Base-by-base conservation (phyloP, 2,797 vertebrate genomes). In the Enteromius paludinosus region DNA sequence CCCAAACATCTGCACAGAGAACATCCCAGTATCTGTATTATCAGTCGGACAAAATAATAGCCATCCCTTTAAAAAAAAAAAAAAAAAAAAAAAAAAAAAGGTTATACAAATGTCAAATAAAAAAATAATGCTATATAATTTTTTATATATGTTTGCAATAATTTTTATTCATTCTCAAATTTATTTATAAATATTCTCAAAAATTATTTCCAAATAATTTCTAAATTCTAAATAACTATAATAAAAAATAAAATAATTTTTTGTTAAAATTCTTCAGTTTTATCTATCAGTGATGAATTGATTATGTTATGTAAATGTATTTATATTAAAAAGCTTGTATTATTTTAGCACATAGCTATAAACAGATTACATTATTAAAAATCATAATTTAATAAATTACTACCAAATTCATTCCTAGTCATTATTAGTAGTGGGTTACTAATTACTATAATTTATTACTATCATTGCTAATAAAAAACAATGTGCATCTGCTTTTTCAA, bases 1-100 rank as follows among this genome's bases (percentile, higher is more conserved):
- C 43, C 30, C 45, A 49, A 74, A 61, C 79, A 81, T 66, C 70
- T 82, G 71, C 47, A 43, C 3, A n/a, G 71, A 33, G 47, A 25
- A 66, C 33, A 74, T 56, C 35, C 30, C 61, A 52, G n/a, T 38
- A 20, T 59, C 25, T 62, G 28, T 11, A 30, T 72, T 18, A 11
- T 72, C 38, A 79, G 30, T n/a, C 4, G 14, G 35, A 79, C 65
- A 33, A 79, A 17, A 79, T 47, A 61, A 79, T 47, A 45, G 28
- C 25, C 1, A 71, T 30, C 17, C 15, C 9, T 52, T 9, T 11
- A 18, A 18, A 10, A 47, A 3, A 61, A 59, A 28, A 49, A 47
- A 47, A 47, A 47, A 47, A 47, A 47, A 47, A 47, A 3, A 8
- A 54, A 25, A 25, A 25, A 25, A 25, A 5, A 6, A 1, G n/a